Base-by-base conservation (phyloP, 2,113 vertebrate species). In the Dipodomys stephensi region DNA sequence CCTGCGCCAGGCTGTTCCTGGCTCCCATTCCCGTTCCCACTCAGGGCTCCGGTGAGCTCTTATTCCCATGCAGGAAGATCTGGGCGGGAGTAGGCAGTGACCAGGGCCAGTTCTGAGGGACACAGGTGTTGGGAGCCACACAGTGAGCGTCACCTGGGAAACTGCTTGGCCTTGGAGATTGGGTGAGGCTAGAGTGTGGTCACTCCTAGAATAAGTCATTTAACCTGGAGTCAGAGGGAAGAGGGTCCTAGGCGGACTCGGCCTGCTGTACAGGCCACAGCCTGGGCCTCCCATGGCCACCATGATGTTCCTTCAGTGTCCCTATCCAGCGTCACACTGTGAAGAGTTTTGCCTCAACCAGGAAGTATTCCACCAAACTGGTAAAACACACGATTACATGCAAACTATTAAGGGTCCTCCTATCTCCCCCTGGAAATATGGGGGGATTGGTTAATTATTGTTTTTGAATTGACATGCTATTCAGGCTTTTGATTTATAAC, bases 391-490 rank as follows among this genome's bases (percentile, higher is more conserved):
- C 25, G 3, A 22, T 2, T 23, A 30, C n/a, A 1, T n/a, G 49
- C 62, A 35, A n/a, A 28, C 20, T 27, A 19, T 4, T 25, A 7
- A 0, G 32, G 83, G 23, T 19, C 49, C 62, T 62, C 44, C 67
- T 23, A 2, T 28, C 94, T 96, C 94, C 69, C 39, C 94, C 93
- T 92, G 60, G 92, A 86, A 84, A 82, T 86, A 80, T 60, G 79
- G 78, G 39, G 88, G 94, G 97, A 93, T 94, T 20, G 88, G n/a
- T 90, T 96, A 96, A 95, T 97, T 95, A 94, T 85, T 94, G 84
- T 67, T 97, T 97, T 96, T 71, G 6, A 92, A 92, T 71, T 7
- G 25, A 68, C 2, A 44, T 3, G 90, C 53, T 90, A 49, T 94
- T 82, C 83, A 19, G 77, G 6, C 30, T 93, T 96, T 97, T 89